Conservation (phyloP, 2,797 vertebrate species). For the Dipus sagitta region DNA sequence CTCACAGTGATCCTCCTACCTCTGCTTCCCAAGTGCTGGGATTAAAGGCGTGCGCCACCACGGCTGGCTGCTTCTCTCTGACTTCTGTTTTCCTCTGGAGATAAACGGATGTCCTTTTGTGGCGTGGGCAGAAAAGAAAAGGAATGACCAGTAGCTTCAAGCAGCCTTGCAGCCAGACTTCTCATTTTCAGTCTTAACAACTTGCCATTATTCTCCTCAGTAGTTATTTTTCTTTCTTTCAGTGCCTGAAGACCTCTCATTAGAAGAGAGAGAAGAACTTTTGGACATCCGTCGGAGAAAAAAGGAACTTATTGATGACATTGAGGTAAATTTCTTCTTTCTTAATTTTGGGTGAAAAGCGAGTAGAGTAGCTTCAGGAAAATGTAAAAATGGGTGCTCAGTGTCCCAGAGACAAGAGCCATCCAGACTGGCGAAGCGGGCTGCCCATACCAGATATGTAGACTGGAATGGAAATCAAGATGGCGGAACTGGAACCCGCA, state of each 20-base stretch:
- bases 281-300: constrained; percentile 97
- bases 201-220: neutral
- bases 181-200: rapidly evolving
- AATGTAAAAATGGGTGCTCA: neutral
- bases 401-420: neutral
- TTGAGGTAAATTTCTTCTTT: constrained; percentile 91
- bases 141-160: neutral
- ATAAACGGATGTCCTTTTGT: neutral
- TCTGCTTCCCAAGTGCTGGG: too few species aligned
- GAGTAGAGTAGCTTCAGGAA: neutral
- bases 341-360: neutral
- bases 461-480: neutral
- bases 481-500: rapidly evolving
- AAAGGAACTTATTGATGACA: constrained; percentile 97
- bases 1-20: too few species aligned
- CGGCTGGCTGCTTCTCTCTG: too few species aligned
- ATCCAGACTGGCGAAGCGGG: rapidly evolving
- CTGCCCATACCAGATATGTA: rapidly evolving
- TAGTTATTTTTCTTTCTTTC: constrained; percentile 4
- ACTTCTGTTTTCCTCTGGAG: neutral
- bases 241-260: constrained; percentile 97
- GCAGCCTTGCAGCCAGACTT: neutral
- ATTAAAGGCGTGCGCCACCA: too few species aligned
- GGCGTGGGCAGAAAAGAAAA: neutral
- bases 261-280: constrained; percentile 96